Evolutionary conservation across 2,888 invertebrate genomes (phyloP).

Genomic region (Pachydiplax longipennis): DNA sequence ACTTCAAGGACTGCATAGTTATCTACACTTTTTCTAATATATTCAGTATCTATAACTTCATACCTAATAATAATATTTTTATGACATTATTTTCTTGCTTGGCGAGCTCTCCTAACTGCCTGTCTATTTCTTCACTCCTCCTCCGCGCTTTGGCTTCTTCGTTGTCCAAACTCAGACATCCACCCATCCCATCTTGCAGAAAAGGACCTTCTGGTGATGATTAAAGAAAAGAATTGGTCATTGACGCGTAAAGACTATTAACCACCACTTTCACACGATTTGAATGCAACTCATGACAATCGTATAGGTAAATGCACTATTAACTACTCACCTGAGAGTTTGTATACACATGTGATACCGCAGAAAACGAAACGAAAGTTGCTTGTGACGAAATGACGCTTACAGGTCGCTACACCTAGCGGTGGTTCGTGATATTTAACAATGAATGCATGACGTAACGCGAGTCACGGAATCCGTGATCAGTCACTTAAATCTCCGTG

Average conservation of each 20-base stretch:
- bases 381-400: slow-evolving; percentile 18
- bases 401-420: slow-evolving; percentile 25
- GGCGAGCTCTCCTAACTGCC: slow-evolving; percentile 66
- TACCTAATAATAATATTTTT: slow-evolving; percentile 69
- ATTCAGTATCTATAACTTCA: slow-evolving; percentile 50
- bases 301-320: not conserved
- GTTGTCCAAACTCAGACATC: slow-evolving; percentile 69
- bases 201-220: slow-evolving; percentile 4
- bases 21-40: not conserved
- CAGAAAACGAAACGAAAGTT: not conserved
- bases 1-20: not conserved
- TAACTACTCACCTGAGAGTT: slow-evolving; percentile 1
- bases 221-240: not conserved
- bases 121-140: slow-evolving; percentile 69
- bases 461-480: not conserved
- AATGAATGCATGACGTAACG: not conserved
- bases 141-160: slow-evolving; percentile 67
- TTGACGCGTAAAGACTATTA: not conserved
- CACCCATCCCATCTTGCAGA: slow-evolving; percentile 62
- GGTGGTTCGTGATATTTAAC: not conserved
- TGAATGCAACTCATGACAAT: not conserved
- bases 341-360: slow-evolving; percentile 29
- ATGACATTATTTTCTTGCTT: slow-evolving; percentile 68
- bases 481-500: not conserved
- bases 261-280: not conserved